Base-by-base conservation (phyloP, 1,140 invertebrate genomes). In the Phymorhynchus buccinoides region DNA sequence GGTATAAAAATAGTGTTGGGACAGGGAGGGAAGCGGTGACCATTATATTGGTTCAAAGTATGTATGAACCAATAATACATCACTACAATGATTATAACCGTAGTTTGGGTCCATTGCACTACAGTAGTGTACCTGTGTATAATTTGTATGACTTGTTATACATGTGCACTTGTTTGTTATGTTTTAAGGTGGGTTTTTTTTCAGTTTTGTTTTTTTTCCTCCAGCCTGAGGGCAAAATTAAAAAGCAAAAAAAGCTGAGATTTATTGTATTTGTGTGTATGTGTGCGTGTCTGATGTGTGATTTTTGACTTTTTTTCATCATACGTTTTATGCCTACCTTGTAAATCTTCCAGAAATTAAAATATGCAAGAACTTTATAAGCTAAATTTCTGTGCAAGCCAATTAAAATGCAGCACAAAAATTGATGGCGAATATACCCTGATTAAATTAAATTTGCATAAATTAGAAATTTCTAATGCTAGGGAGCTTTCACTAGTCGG, bases 31-130 rank as follows among this genome's bases (percentile, higher is more conserved):
- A 18, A 22, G 22, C 22, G 56, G 56, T 62, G 56, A 62, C 56
- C 1, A 9, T 1, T 14, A n/a, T 22, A 62, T 27, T 62, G 56
- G 56, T 62, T 27, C 56, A 2, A 22, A 62, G 14, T 62, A 4
- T 6, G 4, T 27, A 62, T 62, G 4, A 62, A 6, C n/a, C 12
- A 62, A n/a, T n/a, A n/a, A n/a, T n/a, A n/a, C n/a, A n/a, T n/a
- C n/a, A n/a, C n/a, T n/a, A n/a, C n/a, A n/a, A n/a, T n/a, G 22
- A 62, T 62, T 62, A 27, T 62, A 62, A 22, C 12, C 56, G 22
- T 62, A 62, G 56, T 62, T 16, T 14, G 56, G 56, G 56, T 62
- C 56, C 56, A 62, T 62, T 62, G 56, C 56, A 62, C 56, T 62
- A 27, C 56, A 62, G 56, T 62, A 62, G 56, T 62, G 22, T 62